These are phyloP conservation scores for Yponomeuta cagnagella DNA, from an alignment of 2,888 invertebrate species.

Conservation along the genomic window DNA sequence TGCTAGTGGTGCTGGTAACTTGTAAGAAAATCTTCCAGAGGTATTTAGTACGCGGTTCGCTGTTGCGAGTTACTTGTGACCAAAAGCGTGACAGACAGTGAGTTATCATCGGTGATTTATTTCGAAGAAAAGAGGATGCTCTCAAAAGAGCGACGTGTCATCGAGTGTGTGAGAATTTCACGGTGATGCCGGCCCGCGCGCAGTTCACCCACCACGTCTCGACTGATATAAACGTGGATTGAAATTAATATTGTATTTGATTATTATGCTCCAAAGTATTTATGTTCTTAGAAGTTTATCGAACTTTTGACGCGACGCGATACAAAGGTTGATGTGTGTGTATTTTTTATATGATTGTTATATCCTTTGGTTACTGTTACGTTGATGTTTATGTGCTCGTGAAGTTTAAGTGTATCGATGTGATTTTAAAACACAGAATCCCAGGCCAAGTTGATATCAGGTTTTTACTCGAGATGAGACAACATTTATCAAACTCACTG, in stretches of 20 bases:
- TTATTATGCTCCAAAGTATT: neutral
- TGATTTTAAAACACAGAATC: neutral
- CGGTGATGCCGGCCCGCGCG: slow-evolving; percentile 44
- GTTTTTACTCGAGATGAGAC: neutral
- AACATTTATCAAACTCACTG: neutral
- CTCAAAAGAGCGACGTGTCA: slow-evolving; percentile 38
- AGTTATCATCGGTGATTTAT: slow-evolving; percentile 31
- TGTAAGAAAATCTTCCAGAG: neutral
- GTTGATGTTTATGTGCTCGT: neutral
- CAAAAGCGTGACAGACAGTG: slow-evolving; percentile 30
- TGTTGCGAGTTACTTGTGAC: slow-evolving; percentile 1
- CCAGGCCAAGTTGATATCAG: neutral
- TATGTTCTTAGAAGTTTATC: neutral
- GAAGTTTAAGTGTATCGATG: neutral
- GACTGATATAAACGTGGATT: slow-evolving; percentile 61
- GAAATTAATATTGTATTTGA: slow-evolving; percentile 4
- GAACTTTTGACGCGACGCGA: neutral
- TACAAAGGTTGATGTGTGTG: neutral
- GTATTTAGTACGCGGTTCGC: neutral
- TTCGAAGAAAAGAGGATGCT: slow-evolving; percentile 18
- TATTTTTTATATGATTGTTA: neutral
- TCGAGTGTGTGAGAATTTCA: slow-evolving; percentile 30
- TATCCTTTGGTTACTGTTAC: neutral
- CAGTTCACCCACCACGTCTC: slow-evolving; percentile 40
- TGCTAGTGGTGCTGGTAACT: neutral